These are phyloP conservation scores for Heliconius hortense DNA, from an alignment of 2,888 invertebrate genomes.

Conservation along the genomic window DNA sequence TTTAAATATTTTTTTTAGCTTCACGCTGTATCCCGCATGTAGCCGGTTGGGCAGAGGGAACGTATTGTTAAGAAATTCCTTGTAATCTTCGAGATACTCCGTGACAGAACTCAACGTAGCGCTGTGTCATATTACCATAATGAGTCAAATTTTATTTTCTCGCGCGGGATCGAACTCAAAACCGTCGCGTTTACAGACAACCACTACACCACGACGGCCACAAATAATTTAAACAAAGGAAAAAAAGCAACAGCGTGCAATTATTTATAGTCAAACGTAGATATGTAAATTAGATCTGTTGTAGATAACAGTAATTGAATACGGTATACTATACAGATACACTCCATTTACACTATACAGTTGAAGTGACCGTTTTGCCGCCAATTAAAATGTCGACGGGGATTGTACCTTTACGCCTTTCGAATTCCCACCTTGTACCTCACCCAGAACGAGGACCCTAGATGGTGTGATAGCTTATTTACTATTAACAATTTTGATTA, in stretches of 20 bases:
- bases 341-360: background rate
- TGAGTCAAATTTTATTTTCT: background rate
- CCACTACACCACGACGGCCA: background rate
- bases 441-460: slow-evolving; percentile 7
- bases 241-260: slow-evolving; percentile 5
- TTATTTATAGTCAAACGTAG: slow-evolving; percentile 20
- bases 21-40: too few relatives aligned
- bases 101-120: too few relatives aligned
- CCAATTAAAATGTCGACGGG: slow-evolving; percentile 32
- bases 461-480: slow-evolving; percentile 33
- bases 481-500: slow-evolving; percentile 4
- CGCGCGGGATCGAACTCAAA: background rate
- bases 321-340: slow-evolving; percentile 15
- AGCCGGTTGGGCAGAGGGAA: too few relatives aligned
- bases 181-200: background rate
- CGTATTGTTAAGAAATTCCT: too few relatives aligned
- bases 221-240: slow-evolving; percentile 3
- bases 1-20: too few relatives aligned
- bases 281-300: slow-evolving; percentile 26
- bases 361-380: slow-evolving; percentile 31
- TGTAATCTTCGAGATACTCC: too few relatives aligned
- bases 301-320: slow-evolving; percentile 29
- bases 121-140: too few relatives aligned
- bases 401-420: slow-evolving; percentile 32
- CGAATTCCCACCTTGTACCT: slow-evolving; percentile 30